phyloP scores from a whole-genome alignment of 1,140 invertebrate genomes.

The Oppia nitens region DNA sequence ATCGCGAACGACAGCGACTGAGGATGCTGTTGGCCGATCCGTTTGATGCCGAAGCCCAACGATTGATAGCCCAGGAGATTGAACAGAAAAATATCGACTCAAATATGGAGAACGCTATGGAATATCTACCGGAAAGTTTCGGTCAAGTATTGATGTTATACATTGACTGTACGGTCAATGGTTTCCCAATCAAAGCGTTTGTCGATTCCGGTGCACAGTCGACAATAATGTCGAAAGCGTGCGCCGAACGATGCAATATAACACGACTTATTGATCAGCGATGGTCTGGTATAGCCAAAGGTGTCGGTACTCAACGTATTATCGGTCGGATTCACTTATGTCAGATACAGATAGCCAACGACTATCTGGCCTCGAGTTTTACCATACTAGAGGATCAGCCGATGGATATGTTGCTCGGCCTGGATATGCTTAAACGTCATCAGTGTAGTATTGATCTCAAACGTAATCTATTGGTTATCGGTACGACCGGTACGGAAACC shows the following conservation, averaged over 20 bases:
- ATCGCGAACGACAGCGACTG: slow-evolving; percentile 61
- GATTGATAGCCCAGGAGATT: slow-evolving; percentile 87
- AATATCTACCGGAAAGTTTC: slow-evolving; percentile 93
- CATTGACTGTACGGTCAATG: slow-evolving; percentile 89
- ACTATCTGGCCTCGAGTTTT: slow-evolving; percentile 87
- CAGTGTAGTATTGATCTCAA: slow-evolving; percentile 90
- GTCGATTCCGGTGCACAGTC: slow-evolving; percentile 90
- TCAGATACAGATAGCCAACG: slow-evolving; percentile 84
- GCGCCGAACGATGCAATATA: slow-evolving; percentile 81
- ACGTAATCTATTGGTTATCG: slow-evolving; percentile 70
- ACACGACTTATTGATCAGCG: slow-evolving; percentile 83
- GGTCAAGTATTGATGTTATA: slow-evolving; percentile 94
- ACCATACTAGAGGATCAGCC: slow-evolving; percentile 92
- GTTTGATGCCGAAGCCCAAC: slow-evolving; percentile 84
- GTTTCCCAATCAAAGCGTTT: slow-evolving; percentile 87
- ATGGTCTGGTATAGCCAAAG: slow-evolving; percentile 82
- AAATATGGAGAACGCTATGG: slow-evolving; percentile 97
- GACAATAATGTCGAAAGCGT: slow-evolving; percentile 80
- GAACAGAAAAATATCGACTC: slow-evolving; percentile 44
- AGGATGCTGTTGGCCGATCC: slow-evolving; percentile 82
- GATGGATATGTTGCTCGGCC: slow-evolving; percentile 93
- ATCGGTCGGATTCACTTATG: slow-evolving; percentile 32
- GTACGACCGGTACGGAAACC: slow-evolving; percentile 86
- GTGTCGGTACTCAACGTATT: slow-evolving; percentile 90
- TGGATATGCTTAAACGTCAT: slow-evolving; percentile 94